Conservation (phyloP, 2,113 vertebrate species). For the Engystomops pustulosus region DNA sequence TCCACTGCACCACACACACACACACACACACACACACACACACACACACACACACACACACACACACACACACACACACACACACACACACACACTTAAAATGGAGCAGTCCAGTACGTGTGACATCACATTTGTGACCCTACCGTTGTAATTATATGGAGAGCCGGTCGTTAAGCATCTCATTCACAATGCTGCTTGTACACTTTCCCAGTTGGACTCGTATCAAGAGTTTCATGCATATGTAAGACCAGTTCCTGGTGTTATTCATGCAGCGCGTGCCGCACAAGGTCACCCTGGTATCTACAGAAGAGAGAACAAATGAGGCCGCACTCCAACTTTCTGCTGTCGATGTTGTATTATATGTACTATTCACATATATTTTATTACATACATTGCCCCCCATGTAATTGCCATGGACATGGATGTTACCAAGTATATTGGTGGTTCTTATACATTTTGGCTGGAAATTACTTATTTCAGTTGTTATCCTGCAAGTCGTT, state of each 20-base stretch:
- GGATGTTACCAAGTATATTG: background rate
- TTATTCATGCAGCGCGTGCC: conserved; percentile 28
- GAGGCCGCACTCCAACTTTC: background rate
- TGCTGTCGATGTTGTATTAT: background rate
- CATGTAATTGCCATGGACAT: background rate
- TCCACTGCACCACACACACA: no score
- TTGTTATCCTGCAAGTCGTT: no score
- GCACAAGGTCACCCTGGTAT: background rate
- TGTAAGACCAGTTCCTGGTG: conserved; percentile 5
- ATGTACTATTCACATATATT: background rate
- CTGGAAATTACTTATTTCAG: background rate
- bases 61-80: no score
- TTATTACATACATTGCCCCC: no score
- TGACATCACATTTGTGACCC: background rate
- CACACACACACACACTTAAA: no score
- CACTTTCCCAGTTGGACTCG: conserved; percentile 23
- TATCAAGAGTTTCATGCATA: conserved; percentile 43
- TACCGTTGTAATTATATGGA: background rate
- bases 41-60: no score
- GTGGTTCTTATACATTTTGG: background rate
- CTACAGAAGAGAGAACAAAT: background rate
- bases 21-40: no score
- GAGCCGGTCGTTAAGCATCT: background rate
- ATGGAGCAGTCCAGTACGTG: background rate
- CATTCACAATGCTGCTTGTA: conserved; percentile 6